Percentiles rank a stretch among this genome's conserved stretches.
Conservation (phyloP, 2,888 invertebrate species). For the Drosophila peninsularis region DNA sequence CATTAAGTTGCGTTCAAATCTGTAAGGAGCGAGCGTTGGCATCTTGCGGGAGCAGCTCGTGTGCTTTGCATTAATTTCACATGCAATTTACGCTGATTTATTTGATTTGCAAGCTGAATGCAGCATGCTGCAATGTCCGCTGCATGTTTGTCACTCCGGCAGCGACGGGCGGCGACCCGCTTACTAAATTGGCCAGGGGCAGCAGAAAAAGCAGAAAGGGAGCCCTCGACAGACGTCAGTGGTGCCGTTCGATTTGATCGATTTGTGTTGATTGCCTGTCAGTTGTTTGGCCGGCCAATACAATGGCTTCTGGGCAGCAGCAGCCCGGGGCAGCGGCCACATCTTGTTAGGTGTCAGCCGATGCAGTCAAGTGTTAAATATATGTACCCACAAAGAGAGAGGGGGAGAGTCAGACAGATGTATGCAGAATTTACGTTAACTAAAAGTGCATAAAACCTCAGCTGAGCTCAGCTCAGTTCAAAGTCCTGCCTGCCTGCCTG, state of each 20-base stretch:
- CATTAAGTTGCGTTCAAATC: constrained; percentile 29
- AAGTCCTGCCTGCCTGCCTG: constrained; percentile 58
- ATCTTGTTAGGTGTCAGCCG: constrained; percentile 74
- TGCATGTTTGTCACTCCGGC: constrained; percentile 65
- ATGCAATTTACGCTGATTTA: constrained; percentile 82
- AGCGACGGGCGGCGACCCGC: constrained; percentile 27
- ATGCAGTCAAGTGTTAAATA: constrained; percentile 79
- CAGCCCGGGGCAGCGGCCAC: constrained; percentile 17
- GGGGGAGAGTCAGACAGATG: constrained; percentile 19
- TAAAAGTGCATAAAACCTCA: constrained; percentile 71
- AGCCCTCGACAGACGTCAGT: constrained; percentile 41
- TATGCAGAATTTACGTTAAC: constrained; percentile 71
- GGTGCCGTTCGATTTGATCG: constrained; percentile 70
- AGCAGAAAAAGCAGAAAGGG: constrained; percentile 8
- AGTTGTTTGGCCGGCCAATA: constrained; percentile 54
- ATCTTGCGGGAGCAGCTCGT: constrained; percentile 33
- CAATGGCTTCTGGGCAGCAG: constrained; percentile 61
- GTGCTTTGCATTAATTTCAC: constrained; percentile 79
- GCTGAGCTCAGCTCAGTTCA: constrained; percentile 30
- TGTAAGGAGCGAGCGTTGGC: not conserved
- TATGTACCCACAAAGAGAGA: constrained; percentile 49
- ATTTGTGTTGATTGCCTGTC: constrained; percentile 79
- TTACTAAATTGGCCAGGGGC: constrained; percentile 67
- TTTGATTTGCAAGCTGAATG: constrained; percentile 73
- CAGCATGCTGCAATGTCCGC: constrained; percentile 18